Conservation (phyloP, 2,888 invertebrate species). For the Drosophila paranaensis region DNA sequence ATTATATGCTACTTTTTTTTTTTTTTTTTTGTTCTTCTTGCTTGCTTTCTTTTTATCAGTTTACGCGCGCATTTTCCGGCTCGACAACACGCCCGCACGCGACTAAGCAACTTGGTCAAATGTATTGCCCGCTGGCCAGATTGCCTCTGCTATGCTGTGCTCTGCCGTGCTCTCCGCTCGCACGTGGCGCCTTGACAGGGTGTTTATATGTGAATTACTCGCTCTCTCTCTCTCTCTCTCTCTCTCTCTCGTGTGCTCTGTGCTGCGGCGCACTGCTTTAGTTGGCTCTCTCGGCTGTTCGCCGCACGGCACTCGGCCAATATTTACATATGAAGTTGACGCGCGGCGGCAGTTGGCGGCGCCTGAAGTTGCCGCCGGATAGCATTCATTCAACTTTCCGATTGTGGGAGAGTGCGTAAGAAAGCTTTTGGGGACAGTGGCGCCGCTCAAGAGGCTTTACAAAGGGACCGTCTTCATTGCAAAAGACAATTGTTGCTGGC, state of each 20-base stretch:
- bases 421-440: constrained; percentile 48
- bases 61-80: constrained; percentile 76
- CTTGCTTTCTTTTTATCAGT: constrained; percentile 36
- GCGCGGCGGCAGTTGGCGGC: constrained; percentile 52
- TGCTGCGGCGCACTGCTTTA: constrained; percentile 30
- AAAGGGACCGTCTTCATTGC: background rate
- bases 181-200: constrained; percentile 44
- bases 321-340: constrained; percentile 78
- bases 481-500: background rate
- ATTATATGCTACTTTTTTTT: constrained; percentile 16
- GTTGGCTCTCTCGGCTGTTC: constrained; percentile 4
- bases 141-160: constrained; percentile 41
- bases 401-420: constrained; percentile 49
- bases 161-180: constrained; percentile 29
- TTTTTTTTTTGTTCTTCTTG: constrained; percentile 23
- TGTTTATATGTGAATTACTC: constrained; percentile 8
- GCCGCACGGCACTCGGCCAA: constrained; percentile 31
- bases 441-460: constrained; percentile 13
- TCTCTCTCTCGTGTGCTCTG: constrained; percentile 19
- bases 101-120: constrained; percentile 83
- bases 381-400: constrained; percentile 66
- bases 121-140: constrained; percentile 79
- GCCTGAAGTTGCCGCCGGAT: constrained; percentile 53
- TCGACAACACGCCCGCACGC: constrained; percentile 82
- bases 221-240: constrained; percentile 25